Conservation (phyloP, 64 coral and sea anemone species). For the Stichodactyla helianthus region DNA sequence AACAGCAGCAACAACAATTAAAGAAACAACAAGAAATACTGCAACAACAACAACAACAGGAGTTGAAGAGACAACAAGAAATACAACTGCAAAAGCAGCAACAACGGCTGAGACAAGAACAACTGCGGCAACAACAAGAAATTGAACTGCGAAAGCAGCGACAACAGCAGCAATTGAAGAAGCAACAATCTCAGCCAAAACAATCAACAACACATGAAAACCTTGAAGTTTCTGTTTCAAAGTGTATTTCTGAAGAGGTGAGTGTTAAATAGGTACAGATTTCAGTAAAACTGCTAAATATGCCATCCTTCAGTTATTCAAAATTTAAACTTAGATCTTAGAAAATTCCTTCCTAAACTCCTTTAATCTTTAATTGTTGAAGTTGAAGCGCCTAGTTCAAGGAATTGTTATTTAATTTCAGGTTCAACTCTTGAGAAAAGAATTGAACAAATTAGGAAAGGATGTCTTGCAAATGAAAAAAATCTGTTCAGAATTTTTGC, state of each 20-base stretch:
- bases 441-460: constrained; percentile 15
- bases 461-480: constrained; percentile 15
- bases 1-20: not conserved
- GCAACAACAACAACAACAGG: not conserved
- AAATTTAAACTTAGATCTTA: too few relatives aligned
- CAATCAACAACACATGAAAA: not conserved
- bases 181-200: not conserved
- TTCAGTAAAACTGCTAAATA: too few relatives aligned
- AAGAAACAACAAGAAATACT: not conserved
- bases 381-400: too few relatives aligned
- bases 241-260: constrained; percentile 46
- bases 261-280: not conserved
- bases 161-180: not conserved
- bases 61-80: not conserved
- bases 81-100: not conserved
- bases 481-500: not conserved
- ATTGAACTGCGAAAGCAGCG: not conserved
- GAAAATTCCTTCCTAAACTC: too few relatives aligned
- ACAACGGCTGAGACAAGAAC: not conserved
- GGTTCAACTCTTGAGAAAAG: constrained; percentile 39
- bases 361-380: too few relatives aligned
- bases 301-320: too few relatives aligned
- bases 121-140: not conserved
- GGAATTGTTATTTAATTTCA: not conserved
- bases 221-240: constrained; percentile 40